These are phyloP conservation scores for Menidia beryllina DNA, from an alignment of 2,113 vertebrate genomes.

Conservation along the genomic window DNA sequence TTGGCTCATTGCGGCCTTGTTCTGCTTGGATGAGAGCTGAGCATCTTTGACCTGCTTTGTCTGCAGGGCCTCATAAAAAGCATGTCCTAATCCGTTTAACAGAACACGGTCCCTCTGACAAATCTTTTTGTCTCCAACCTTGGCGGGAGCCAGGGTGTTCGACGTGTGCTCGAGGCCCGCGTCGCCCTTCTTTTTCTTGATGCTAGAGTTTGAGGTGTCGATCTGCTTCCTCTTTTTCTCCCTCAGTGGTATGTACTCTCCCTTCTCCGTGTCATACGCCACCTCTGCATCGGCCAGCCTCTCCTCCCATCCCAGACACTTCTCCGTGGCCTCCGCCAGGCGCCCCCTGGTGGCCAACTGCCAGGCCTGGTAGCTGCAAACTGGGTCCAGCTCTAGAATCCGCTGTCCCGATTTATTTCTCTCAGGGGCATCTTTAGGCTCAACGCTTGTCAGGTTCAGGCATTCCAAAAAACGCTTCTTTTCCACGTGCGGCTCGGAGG, in stretches of 20 bases:
- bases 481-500: slow-evolving; percentile 40
- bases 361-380: slow-evolving; percentile 97
- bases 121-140: slow-evolving; percentile 54
- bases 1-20: slow-evolving; percentile 43
- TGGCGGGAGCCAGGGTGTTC: slow-evolving; percentile 17
- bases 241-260: slow-evolving; percentile 87
- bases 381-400: slow-evolving; percentile 91
- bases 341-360: slow-evolving; percentile 93
- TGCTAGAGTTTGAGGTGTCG: slow-evolving; percentile 67
- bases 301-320: slow-evolving; percentile 90
- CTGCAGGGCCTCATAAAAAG: slow-evolving; percentile 75
- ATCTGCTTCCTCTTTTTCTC: slow-evolving; percentile 91
- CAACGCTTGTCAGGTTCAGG: slow-evolving; percentile 84
- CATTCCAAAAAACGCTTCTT: slow-evolving; percentile 86
- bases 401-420: slow-evolving; percentile 78
- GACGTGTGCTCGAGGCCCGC: slow-evolving; percentile 26
- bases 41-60: slow-evolving; percentile 60
- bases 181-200: slow-evolving; percentile 75
- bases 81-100: slow-evolving; percentile 75
- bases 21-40: slow-evolving; percentile 35
- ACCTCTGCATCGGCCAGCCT: slow-evolving; percentile 87
- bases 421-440: slow-evolving; percentile 50
- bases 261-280: slow-evolving; percentile 88
- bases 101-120: slow-evolving; percentile 69
- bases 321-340: slow-evolving; percentile 89